Conservation (phyloP, 2,797 vertebrate genomes). For the Psittacula derbiana region DNA sequence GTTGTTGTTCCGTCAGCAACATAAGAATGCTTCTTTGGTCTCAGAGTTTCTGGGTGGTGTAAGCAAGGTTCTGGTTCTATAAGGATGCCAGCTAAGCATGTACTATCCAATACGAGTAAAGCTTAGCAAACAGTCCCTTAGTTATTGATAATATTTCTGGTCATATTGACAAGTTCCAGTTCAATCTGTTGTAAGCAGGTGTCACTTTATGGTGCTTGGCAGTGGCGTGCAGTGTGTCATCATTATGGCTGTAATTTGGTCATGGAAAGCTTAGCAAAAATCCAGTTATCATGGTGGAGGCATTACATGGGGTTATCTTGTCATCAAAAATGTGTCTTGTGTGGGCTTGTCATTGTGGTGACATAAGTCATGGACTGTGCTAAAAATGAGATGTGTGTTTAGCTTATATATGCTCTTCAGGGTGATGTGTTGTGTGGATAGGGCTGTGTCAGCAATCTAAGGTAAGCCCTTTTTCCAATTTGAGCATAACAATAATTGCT, state of each 20-base stretch:
- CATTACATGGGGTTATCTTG: constrained; percentile 45
- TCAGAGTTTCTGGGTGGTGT: background rate
- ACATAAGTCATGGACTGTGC: background rate
- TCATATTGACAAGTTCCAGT: background rate
- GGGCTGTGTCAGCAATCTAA: background rate
- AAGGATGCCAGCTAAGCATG: background rate
- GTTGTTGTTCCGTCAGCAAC: background rate
- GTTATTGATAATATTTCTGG: background rate
- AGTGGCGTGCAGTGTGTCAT: constrained; percentile 15
- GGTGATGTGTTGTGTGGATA: background rate
- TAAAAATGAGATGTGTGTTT: background rate
- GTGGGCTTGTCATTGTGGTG: background rate
- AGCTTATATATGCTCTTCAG: background rate
- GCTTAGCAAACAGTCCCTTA: background rate
- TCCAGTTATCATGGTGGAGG: constrained; percentile 58
- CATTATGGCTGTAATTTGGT: constrained; percentile 45
- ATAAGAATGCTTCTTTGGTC: background rate
- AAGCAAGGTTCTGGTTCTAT: background rate
- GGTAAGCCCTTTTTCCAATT: background rate
- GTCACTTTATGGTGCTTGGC: constrained; percentile 42
- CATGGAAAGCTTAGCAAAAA: constrained; percentile 64
- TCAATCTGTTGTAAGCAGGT: constrained; percentile 49
- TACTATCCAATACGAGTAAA: background rate
- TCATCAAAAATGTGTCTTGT: constrained; percentile 22
- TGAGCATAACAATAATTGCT: background rate